phyloP scores from a whole-genome alignment of 2,113 vertebrate species.

The human (Homo sapiens) region GRCh38 chr9:104860501-104861000 shows the following conservation, averaged over 20 bases:
- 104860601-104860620: neutral
- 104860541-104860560: neutral
- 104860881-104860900: too few relatives aligned
- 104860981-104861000: too few relatives aligned
- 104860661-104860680: neutral
- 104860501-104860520: conserved; percentile 34
- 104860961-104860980: too few relatives aligned
- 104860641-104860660: neutral
- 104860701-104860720: neutral
- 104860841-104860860: too few relatives aligned
- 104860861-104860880: too few relatives aligned
- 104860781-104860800: too few relatives aligned
- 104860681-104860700: neutral
- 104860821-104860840: too few relatives aligned
- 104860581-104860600: conserved; percentile 2
- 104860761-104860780: too few relatives aligned
- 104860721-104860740: neutral
- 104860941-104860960: too few relatives aligned
- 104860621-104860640: neutral
- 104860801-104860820: too few relatives aligned
- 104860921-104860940: too few relatives aligned
- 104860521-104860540: conserved; percentile 34
- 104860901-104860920: too few relatives aligned
- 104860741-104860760: neutral
- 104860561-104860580: neutral